phyloP scores from a whole-genome alignment of 2,797 vertebrate genomes.

The Lepus townsendii region DNA sequence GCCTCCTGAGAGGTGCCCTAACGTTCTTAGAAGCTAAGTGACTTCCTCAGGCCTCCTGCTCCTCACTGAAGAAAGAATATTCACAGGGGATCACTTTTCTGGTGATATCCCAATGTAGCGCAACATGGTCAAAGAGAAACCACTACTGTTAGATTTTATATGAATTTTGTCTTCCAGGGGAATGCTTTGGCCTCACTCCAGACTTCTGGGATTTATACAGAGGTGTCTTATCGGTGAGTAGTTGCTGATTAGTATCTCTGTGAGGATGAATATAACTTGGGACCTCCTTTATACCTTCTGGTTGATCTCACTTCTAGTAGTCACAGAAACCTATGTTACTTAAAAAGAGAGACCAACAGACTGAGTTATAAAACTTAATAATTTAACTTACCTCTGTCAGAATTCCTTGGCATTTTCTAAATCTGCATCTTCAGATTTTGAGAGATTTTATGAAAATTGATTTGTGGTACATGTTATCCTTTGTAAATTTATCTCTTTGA shows the following conservation, averaged over 20 bases:
- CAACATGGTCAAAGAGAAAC: neutral
- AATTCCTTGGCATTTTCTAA: slow-evolving; percentile 56
- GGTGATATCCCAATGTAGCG: neutral
- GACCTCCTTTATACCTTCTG: neutral
- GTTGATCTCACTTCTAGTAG: neutral
- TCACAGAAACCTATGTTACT: neutral
- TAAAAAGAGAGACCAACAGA: slow-evolving; percentile 3
- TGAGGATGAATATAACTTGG: neutral
- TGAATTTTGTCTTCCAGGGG: neutral
- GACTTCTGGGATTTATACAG: neutral
- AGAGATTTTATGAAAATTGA: slow-evolving; percentile 35
- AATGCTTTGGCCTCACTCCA: neutral
- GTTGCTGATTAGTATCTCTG: neutral
- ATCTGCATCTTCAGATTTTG: neutral
- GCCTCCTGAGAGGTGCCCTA: neutral
- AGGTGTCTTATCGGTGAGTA: neutral
- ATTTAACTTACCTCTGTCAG: neutral
- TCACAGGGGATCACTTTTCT: neutral
- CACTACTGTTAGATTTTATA: neutral
- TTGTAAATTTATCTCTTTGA: slow-evolving; percentile 48
- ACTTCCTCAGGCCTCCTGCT: neutral
- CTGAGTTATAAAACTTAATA: neutral
- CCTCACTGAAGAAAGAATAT: neutral
- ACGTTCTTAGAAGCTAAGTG: neutral
- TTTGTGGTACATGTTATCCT: neutral